Base-by-base conservation (phyloP, 2,888 invertebrate species). In the Erpobdella octoculata region DNA sequence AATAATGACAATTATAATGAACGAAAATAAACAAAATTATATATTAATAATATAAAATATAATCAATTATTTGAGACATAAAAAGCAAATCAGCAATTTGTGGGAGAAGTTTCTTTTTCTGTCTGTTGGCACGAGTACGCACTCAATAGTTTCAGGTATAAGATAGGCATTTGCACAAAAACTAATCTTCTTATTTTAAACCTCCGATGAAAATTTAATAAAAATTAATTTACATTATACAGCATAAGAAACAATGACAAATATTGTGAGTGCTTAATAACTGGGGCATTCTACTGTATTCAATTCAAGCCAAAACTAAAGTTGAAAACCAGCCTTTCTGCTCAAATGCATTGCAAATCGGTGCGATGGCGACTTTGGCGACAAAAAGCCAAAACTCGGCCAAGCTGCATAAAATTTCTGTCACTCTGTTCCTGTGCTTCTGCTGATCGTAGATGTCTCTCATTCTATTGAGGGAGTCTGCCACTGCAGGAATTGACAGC, bases 361-460 rank as follows among this genome's bases (percentile, higher is more conserved):
- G 62, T 8, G 35, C 21, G 21, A 62, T 62, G 31, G 35, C 31
- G 33, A 35, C 28, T 31, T 62, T 62, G 62, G 62, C 62, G 33
- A 62, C n/a, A 35, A 62, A 18, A 4, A 62, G 35, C 62, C 62
- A 62, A 31, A 62, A 35, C 25, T 62, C 62, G n/a, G 62, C 62
- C 21, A 31, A 28, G 33, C 31, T 31, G 31, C 28, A 62, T 15
- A 62, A 9, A 8, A 62, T n/a, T 35, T 33, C 31, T 3, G 31
- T 28, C 35, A 62, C 33, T 31, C 1, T 6, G n/a, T 35, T 62
- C 35, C 35, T 62, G 35, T 62, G n/a, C 62, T 62, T 62, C 35
- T 62, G 62, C n/a, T 62, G 62, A 4, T 62, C 62, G 35, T 62
- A 62, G n/a, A 31, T n/a, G 33, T 62, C 62, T 62, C 33, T 35